Percentiles rank a stretch among this genome's conserved stretches.
Evolutionary conservation across 2,797 vertebrate genomes (phyloP).

Genomic region (Rousettus madagascariensis): DNA sequence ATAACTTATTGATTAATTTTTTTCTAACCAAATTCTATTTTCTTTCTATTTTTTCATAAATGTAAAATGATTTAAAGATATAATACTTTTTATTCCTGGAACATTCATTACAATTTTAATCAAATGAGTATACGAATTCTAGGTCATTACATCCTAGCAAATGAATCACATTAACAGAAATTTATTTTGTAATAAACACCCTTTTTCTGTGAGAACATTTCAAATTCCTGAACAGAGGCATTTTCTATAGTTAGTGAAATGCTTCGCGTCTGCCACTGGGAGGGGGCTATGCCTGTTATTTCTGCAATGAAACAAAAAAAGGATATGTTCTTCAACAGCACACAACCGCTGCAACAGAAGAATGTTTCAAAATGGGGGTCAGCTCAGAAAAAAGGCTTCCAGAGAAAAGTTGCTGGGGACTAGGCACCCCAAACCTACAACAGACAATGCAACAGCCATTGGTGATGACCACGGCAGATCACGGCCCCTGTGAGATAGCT

Average conservation of each 20-base stretch:
- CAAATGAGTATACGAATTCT: neutral
- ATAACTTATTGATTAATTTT: conserved; percentile 30
- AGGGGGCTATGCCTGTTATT: conserved; percentile 19
- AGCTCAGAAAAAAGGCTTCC: neutral
- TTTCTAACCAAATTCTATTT: conserved; percentile 35
- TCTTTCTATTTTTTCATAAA: conserved; percentile 22
- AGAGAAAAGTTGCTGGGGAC: neutral
- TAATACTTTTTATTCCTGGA: conserved; percentile 13
- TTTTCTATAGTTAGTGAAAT: neutral
- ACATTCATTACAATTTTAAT: conserved; percentile 47
- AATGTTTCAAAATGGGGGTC: neutral
- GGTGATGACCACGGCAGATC: neutral
- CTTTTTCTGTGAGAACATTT: conserved; percentile 30
- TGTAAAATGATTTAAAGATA: conserved; percentile 47
- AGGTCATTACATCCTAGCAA: neutral
- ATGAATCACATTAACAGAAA: neutral
- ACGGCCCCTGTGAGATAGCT: neutral
- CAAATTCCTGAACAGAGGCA: neutral
- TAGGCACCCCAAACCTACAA: neutral
- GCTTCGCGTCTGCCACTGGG: neutral
- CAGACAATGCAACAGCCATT: neutral
- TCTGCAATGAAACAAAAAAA: conserved; percentile 30
- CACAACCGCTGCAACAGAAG: neutral
- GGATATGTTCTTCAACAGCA: neutral
- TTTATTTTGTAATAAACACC: neutral